Evolutionary conservation across 2,888 invertebrate species (phyloP).

Genomic region (Petrophora chlorosata): DNA sequence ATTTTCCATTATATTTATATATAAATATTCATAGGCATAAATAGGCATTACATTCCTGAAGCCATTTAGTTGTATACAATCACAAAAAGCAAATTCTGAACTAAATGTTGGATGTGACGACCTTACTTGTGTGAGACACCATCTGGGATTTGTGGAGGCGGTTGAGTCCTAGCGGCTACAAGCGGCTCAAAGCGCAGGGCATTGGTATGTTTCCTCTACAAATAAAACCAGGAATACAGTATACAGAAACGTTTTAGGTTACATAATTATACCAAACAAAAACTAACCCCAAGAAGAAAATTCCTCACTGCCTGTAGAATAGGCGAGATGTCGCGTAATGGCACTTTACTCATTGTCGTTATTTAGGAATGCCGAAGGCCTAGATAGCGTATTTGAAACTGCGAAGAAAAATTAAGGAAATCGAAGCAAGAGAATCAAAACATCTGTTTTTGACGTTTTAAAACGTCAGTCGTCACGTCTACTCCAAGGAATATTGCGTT

Average conservation of each 20-base stretch:
- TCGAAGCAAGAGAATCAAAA: constrained; percentile 28
- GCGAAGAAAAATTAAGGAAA: background rate
- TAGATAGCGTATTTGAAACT: background rate
- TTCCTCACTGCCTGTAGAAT: constrained; percentile 85
- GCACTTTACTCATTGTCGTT: constrained; percentile 69
- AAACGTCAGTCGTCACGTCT: background rate
- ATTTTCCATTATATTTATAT: too few relatives aligned
- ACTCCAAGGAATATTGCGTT: too few relatives aligned
- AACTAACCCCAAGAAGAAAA: constrained; percentile 87
- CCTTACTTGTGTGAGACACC: constrained; percentile 89
- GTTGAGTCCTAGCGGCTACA: constrained; percentile 90
- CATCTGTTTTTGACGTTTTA: constrained; percentile 37
- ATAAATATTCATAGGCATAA: too few relatives aligned
- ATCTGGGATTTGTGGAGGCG: constrained; percentile 91
- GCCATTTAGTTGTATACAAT: too few relatives aligned
- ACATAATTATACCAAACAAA: constrained; percentile 50
- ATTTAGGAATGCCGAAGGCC: background rate
- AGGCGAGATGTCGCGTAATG: constrained; percentile 86
- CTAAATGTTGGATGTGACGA: background rate
- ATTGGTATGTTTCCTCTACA: constrained; percentile 84
- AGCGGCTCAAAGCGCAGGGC: constrained; percentile 87
- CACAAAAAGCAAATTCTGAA: too few relatives aligned
- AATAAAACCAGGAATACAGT: constrained; percentile 28
- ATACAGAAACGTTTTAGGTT: constrained; percentile 37
- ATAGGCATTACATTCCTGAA: too few relatives aligned